Base-by-base conservation (phyloP, 1,140 invertebrate species). In the Metopolophium dirhodum region DNA sequence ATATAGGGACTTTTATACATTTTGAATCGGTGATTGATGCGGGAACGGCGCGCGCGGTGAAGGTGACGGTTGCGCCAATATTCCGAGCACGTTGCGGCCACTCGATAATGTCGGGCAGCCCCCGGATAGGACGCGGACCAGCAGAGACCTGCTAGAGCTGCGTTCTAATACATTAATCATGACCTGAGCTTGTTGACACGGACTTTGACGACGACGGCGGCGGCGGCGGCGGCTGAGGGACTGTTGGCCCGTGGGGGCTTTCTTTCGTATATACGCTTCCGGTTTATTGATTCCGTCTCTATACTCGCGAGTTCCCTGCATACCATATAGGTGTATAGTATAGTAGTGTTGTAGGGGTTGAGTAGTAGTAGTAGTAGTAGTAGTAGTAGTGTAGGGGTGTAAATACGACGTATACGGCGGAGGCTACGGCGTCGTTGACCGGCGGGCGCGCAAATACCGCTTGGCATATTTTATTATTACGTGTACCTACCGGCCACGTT, bases 111-210 rank as follows among this genome's bases (percentile, higher is more conserved):
- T 88, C 20, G 49, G 82, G 61, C 61, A n/a, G 61, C 61, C 51
- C 26, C n/a, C 14, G 37, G 54, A 45, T 61, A 89, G 54, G 45
- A 88, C 20, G 87, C 20, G 8, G 87, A 88, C 86, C 51, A 23
- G 87, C 68, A 23, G 22, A 35, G 68, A 61, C 47, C 26, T 82
- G 90, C 90, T 68, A 45, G 45, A 51, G 61, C 23, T 35, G 37
- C 41, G 23, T 85, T 93, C 82, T 93, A 93, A 93, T 93, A 93
- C 91, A 93, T 93, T 93, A 93, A 93, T 93, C 91, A 93, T 93
- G 91, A 93, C 77, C 91, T 93, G 91, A 51, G 91, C 91, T 93
- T 86, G 91, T 93, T 93, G 91, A 93, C 91, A 45, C 35, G 91
- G 91, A 85, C 77, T 93, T 93, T 93, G 91, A 93, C 91, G 82